Percentiles rank a stretch among this genome's conserved stretches.
Evolutionary conservation across 2,888 invertebrate genomes (phyloP).

Genomic region (Shargacucullia verbasci): DNA sequence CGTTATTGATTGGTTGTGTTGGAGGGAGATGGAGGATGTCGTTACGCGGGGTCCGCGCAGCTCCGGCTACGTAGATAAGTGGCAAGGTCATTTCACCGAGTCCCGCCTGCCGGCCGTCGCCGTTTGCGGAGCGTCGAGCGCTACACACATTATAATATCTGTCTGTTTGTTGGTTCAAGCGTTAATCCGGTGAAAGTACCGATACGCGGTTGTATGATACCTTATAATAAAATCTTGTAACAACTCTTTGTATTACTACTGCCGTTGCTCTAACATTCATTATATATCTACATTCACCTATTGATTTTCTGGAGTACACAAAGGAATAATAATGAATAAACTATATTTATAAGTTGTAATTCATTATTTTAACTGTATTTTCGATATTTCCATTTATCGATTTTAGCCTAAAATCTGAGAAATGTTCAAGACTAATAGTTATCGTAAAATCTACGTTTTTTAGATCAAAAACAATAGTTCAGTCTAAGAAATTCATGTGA

Average conservation of each 20-base stretch:
- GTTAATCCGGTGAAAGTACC: slow-evolving; percentile 63
- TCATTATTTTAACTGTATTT: no score
- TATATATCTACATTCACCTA: neutral
- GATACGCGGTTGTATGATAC: slow-evolving; percentile 14
- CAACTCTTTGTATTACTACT: neutral
- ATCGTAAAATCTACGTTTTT: no score
- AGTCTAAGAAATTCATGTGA: neutral
- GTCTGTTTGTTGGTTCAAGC: slow-evolving; percentile 36
- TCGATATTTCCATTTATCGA: no score
- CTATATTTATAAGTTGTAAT: no score
- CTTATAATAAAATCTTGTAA: slow-evolving; percentile 14
- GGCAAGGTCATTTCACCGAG: slow-evolving; percentile 81
- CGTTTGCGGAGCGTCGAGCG: slow-evolving; percentile 35
- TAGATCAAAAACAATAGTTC: no score
- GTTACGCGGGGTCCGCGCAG: slow-evolving; percentile 67
- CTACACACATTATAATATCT: slow-evolving; percentile 56
- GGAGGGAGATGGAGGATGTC: slow-evolving; percentile 67
- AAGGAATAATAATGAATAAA: no score
- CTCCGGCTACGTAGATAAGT: slow-evolving; percentile 74
- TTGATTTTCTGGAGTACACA: no score
- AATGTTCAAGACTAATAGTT: no score
- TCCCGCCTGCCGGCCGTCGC: slow-evolving; percentile 51
- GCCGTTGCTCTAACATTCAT: slow-evolving; percentile 9
- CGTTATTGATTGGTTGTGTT: slow-evolving; percentile 71
- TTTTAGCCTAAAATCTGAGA: no score